A percentile compares a stretch with the other conserved stretches of the same genome.
phyloP scores from a whole-genome alignment of 2,888 invertebrate genomes.

The Anarsia innoxiella region DNA sequence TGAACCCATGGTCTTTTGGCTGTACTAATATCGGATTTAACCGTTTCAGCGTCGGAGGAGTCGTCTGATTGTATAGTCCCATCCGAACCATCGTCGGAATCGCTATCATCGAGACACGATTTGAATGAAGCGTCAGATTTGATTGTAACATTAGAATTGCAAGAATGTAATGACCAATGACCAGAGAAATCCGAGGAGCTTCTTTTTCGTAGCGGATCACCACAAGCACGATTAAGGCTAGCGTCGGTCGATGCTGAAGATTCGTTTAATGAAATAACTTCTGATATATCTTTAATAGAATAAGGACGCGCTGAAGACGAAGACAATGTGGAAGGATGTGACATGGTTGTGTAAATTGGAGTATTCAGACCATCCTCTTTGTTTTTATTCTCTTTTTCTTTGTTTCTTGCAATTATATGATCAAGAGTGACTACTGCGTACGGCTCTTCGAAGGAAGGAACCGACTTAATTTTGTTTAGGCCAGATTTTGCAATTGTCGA shows the following conservation, averaged over 20 bases:
- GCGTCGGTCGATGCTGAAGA: slow-evolving; percentile 49
- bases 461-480: slow-evolving; percentile 52
- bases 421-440: slow-evolving; percentile 50
- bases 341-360: slow-evolving; percentile 45
- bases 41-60: slow-evolving; percentile 57
- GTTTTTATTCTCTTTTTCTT: slow-evolving; percentile 23
- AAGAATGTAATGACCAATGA: slow-evolving; percentile 60
- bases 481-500: slow-evolving; percentile 36
- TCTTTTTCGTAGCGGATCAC: slow-evolving; percentile 54
- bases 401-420: slow-evolving; percentile 40
- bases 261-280: slow-evolving; percentile 52
- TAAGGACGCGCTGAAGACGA: slow-evolving; percentile 51
- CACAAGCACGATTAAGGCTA: slow-evolving; percentile 53
- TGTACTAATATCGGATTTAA: slow-evolving; percentile 57
- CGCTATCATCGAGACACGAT: slow-evolving; percentile 58
- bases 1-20: slow-evolving; percentile 64
- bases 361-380: slow-evolving; percentile 17
- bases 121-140: slow-evolving; percentile 59
- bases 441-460: slow-evolving; percentile 56
- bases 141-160: slow-evolving; percentile 59
- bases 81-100: slow-evolving; percentile 56
- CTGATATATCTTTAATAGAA: slow-evolving; percentile 61
- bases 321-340: slow-evolving; percentile 45
- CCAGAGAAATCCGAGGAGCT: slow-evolving; percentile 68
- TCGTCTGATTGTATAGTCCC: slow-evolving; percentile 62